Conservation (phyloP, 1,140 invertebrate genomes). For the Goniozus legneri region DNA sequence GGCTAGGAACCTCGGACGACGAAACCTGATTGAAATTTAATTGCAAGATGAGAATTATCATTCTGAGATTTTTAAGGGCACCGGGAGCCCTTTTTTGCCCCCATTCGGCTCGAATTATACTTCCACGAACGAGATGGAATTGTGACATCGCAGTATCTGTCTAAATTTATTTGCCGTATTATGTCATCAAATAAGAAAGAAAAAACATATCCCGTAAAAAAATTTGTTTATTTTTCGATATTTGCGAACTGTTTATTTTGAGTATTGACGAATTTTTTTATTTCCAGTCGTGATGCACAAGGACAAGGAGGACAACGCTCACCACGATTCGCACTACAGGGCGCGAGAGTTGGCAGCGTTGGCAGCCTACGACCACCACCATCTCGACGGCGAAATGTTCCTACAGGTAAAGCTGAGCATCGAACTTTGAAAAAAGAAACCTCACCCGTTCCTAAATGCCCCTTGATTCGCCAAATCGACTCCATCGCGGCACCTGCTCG, state of each 20-base stretch:
- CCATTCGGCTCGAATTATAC: no score
- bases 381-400: slow-evolving; percentile 92
- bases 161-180: no score
- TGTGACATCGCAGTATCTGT: no score
- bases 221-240: background rate
- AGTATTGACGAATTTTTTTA: slow-evolving; percentile 25
- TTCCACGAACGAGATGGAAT: no score
- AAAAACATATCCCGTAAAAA: no score
- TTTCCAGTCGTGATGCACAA: slow-evolving; percentile 90
- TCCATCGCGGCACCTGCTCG: no score
- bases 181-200: no score
- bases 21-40: slow-evolving; percentile 17
- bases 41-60: slow-evolving; percentile 14
- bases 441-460: no score
- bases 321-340: slow-evolving; percentile 64
- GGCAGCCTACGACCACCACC: slow-evolving; percentile 82
- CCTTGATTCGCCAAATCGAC: no score
- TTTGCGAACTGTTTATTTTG: background rate
- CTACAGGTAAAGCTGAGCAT: slow-evolving; percentile 92
- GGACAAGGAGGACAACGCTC: slow-evolving; percentile 78
- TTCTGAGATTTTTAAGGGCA: no score
- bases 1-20: slow-evolving; percentile 9
- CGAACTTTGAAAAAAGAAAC: no score
- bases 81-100: no score
- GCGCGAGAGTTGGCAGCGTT: slow-evolving; percentile 77